A percentile compares a stretch with the other conserved stretches of the same genome.
Conservation (phyloP, 2,797 vertebrate species). For the Parauchenoglanis ngamensis region DNA sequence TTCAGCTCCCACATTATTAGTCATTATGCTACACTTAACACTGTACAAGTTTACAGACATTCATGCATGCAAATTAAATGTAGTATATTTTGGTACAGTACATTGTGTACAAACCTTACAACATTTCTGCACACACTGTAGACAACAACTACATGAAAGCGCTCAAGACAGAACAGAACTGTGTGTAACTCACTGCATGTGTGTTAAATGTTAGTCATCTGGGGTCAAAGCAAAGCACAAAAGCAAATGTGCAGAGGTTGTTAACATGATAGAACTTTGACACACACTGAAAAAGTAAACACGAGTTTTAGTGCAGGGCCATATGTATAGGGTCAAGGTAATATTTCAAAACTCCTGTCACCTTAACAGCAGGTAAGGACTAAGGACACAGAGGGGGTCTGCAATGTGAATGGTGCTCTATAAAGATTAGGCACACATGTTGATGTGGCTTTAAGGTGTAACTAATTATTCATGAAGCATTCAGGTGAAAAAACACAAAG, state of each 20-base stretch:
- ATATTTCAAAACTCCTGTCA: constrained; percentile 44
- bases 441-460: neutral
- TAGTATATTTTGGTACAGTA: neutral
- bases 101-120: neutral
- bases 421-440: constrained; percentile 25
- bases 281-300: constrained; percentile 30
- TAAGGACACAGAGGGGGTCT: neutral
- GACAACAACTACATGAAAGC: neutral
- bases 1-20: neutral
- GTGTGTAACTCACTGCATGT: constrained; percentile 11
- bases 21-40: neutral
- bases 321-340: constrained; percentile 16
- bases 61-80: neutral
- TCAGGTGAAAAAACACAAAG: neutral
- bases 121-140: neutral
- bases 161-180: neutral
- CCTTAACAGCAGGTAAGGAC: neutral
- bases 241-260: constrained; percentile 47
- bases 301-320: constrained; percentile 12
- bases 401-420: constrained; percentile 6
- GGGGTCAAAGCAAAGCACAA: constrained; percentile 35
- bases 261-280: constrained; percentile 41
- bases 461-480: neutral
- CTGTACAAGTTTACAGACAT: neutral
- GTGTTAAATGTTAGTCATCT: constrained; percentile 13